Percentiles rank a stretch among this genome's conserved stretches.
Conservation (phyloP, 2,888 invertebrate species). For the Eupithecia subfuscata region DNA sequence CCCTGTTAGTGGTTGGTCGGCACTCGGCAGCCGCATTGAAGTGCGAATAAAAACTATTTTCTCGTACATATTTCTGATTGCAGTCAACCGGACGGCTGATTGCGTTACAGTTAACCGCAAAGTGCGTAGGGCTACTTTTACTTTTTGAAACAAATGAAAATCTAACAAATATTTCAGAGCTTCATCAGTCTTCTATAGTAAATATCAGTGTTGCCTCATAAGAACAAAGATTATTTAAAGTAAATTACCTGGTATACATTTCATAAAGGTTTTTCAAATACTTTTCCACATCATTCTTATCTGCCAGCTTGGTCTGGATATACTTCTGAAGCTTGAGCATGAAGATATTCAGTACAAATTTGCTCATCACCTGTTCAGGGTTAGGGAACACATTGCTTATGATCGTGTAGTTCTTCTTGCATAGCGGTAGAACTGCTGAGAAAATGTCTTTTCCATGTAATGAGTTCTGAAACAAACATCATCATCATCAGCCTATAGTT, state of each 20-base stretch:
- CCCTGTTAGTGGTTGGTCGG: too few relatives aligned
- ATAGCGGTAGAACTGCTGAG: slow-evolving; percentile 94
- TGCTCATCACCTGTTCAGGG: slow-evolving; percentile 98
- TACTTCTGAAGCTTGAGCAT: slow-evolving; percentile 94
- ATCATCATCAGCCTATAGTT: too few relatives aligned
- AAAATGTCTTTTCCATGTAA: slow-evolving; percentile 95
- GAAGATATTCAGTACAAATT: slow-evolving; percentile 98
- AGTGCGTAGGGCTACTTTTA: too few relatives aligned
- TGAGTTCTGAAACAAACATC: slow-evolving; percentile 86
- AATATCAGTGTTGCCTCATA: background rate
- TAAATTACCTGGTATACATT: slow-evolving; percentile 86
- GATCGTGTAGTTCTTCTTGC: slow-evolving; percentile 92
- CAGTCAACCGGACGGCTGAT: too few relatives aligned
- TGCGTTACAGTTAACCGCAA: too few relatives aligned
- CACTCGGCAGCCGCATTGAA: too few relatives aligned
- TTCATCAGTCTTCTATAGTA: background rate
- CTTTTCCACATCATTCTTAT: slow-evolving; percentile 92
- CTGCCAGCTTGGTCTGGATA: slow-evolving; percentile 91
- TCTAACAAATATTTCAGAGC: background rate
- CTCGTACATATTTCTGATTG: too few relatives aligned
- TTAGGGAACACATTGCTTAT: slow-evolving; percentile 96
- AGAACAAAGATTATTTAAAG: background rate
- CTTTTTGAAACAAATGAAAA: too few relatives aligned
- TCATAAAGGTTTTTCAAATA: slow-evolving; percentile 95
- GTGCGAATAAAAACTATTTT: too few relatives aligned